phyloP scores from a whole-genome alignment of 2,113 vertebrate species.

The Emydocephalus ijimae region DNA sequence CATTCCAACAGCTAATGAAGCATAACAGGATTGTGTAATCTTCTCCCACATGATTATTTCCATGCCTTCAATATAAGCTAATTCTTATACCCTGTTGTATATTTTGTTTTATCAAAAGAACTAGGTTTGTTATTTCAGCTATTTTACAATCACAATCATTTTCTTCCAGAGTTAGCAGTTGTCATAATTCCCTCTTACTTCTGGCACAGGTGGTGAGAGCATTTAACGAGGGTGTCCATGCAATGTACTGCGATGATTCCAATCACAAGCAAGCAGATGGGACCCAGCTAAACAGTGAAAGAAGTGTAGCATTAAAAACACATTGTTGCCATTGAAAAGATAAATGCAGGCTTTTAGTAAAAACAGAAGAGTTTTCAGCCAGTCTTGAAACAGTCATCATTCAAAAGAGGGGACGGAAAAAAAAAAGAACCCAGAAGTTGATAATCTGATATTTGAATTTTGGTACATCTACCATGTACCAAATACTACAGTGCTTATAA shows the following conservation, averaged over 20 bases:
- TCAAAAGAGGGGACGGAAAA: neutral
- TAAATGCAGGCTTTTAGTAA: conserved; percentile 35
- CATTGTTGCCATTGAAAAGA: conserved; percentile 52
- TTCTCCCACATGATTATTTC: neutral
- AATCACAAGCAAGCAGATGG: conserved; percentile 86
- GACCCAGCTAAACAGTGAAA: conserved; percentile 78
- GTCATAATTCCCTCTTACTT: conserved; percentile 74
- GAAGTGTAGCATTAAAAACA: conserved; percentile 35
- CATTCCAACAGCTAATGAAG: neutral
- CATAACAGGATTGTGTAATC: neutral
- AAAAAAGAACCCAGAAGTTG: neutral
- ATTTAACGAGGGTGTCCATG: conserved; percentile 90
- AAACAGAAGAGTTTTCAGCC: neutral
- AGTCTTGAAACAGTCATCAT: neutral
- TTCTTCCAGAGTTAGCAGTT: neutral
- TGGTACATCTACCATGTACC: neutral
- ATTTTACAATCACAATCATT: neutral
- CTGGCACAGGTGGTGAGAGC: conserved; percentile 85
- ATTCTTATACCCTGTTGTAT: neutral
- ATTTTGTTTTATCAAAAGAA: neutral
- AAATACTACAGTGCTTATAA: neutral
- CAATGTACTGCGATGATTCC: conserved; percentile 91
- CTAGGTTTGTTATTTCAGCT: neutral
- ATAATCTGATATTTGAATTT: neutral
- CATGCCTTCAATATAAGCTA: neutral